phyloP scores from a whole-genome alignment of 2,113 vertebrate species.

The Terrapene triunguis region DNA sequence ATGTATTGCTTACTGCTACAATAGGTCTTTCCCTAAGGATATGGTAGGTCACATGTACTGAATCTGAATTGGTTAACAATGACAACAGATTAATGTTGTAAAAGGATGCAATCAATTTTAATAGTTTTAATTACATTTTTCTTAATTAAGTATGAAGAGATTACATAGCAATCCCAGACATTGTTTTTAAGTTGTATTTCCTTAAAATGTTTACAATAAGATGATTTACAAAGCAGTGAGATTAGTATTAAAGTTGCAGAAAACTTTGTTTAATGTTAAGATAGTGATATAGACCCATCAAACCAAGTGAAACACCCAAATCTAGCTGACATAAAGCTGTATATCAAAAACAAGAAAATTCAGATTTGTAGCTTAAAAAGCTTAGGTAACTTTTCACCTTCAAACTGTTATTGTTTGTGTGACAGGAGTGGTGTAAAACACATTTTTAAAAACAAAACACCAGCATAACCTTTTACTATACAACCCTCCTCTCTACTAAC shows the following conservation, averaged over 20 bases:
- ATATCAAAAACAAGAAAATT: slow-evolving; percentile 18
- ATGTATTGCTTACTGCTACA: slow-evolving; percentile 55
- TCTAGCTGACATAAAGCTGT: neutral
- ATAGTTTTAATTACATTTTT: slow-evolving; percentile 6
- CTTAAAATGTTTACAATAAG: slow-evolving; percentile 33
- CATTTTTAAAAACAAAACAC: neutral
- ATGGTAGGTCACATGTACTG: slow-evolving; percentile 61
- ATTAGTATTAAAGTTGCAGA: slow-evolving; percentile 48
- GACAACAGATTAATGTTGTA: slow-evolving; percentile 32
- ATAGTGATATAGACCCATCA: neutral
- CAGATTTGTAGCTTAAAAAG: neutral
- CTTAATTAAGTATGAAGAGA: slow-evolving; percentile 10
- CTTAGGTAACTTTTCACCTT: neutral
- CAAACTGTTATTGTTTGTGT: neutral
- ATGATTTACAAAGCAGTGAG: slow-evolving; percentile 24
- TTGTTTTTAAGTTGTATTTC: slow-evolving; percentile 35
- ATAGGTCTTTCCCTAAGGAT: slow-evolving; percentile 62
- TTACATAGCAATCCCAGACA: slow-evolving; percentile 41
- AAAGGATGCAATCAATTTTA: neutral
- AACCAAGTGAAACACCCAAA: neutral
- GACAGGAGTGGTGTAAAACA: neutral
- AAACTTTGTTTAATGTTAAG: slow-evolving; percentile 9
- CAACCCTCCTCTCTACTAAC: slow-evolving; percentile 1
- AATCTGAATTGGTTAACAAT: slow-evolving; percentile 73
- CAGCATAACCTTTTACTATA: neutral